Evolutionary conservation across 2,113 vertebrate species (phyloP), one percentile per base, ranked within the genome.

Genomic region (Labeo catla): DNA sequence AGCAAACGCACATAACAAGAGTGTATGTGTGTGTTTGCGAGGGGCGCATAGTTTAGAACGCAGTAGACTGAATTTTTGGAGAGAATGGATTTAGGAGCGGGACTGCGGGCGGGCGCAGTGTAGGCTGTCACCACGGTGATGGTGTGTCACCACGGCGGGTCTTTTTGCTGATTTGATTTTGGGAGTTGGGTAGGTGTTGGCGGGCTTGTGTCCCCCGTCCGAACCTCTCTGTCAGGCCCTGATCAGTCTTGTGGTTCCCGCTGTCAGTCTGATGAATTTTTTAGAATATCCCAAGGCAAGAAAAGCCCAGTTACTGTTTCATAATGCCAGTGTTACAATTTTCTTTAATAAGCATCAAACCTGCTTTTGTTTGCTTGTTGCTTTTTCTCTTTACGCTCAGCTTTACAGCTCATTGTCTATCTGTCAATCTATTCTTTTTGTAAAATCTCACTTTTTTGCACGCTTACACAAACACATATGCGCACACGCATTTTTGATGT

Each of bases 211-310:
- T 89, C 90, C 87, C 83, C 91, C 92, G 91, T 89, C 93, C 91
- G 91, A 92, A 61, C 74, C 85, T 89, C 92, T 89, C 93, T 93
- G 91, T 94, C 89, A 95, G 90, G 92, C 92, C 87, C 89, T 92
- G 94, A 96, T 95, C 94, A 94, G 91, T 92, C 76, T 93, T 94
- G 95, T 94, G 92, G 93, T 94, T 96, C 95, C 91, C 88, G 93
- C 93, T 96, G 94, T 95, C 92, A 95, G 92, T 94, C 95, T 96
- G 96, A 96, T 96, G 94, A 94, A 95, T 95, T 94, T 97, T 96
- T 0, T 93, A 94, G 94, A 95, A 95, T 95, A 96, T 97, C 95
- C 94, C 90, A 94, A 94, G 96, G 95, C 95, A 94, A 94, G 93
- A 92, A 92, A 92, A 89, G 89, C 93, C 88, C 87, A 91, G 94